These are phyloP conservation scores for Zaprionus africanus DNA, from an alignment of 1,140 invertebrate species.

Conservation along the genomic window DNA sequence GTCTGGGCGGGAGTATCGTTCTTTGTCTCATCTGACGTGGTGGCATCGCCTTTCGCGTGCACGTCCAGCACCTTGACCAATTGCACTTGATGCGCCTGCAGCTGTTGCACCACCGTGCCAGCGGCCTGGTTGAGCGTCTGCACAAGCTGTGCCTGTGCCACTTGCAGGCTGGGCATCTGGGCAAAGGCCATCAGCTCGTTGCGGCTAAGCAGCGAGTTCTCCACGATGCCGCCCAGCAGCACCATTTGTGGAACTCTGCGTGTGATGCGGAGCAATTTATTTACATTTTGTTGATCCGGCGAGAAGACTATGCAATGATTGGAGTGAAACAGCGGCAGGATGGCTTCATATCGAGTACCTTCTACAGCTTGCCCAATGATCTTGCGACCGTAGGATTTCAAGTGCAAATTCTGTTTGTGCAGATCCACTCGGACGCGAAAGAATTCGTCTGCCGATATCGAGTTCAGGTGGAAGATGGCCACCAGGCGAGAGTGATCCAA, in stretches of 20 bases:
- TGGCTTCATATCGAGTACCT: conserved; percentile 87
- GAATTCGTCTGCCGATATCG: conserved; percentile 86
- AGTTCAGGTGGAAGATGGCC: conserved; percentile 89
- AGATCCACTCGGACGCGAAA: conserved; percentile 87
- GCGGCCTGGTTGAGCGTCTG: conserved; percentile 87
- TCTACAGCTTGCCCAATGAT: conserved; percentile 87
- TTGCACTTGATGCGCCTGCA: conserved; percentile 88
- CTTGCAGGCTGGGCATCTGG: conserved; percentile 87
- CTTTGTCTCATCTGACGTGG: conserved; percentile 52
- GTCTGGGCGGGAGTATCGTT: conserved; percentile 18
- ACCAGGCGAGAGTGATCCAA: conserved; percentile 89
- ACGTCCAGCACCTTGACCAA: conserved; percentile 88
- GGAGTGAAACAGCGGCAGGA: conserved; percentile 86
- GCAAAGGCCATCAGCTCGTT: conserved; percentile 88
- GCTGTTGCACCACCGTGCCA: conserved; percentile 87
- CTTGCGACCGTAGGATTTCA: conserved; percentile 87
- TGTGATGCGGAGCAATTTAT: conserved; percentile 86
- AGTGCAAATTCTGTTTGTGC: conserved; percentile 88
- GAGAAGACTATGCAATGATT: conserved; percentile 88
- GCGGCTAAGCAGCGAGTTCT: conserved; percentile 87
- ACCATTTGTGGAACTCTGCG: conserved; percentile 88
- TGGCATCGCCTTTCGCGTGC: conserved; percentile 79
- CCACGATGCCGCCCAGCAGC: conserved; percentile 88
- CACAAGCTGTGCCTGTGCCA: conserved; percentile 87
- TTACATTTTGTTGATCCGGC: conserved; percentile 85